Conservation (phyloP, 2,888 invertebrate species). For the Thyatira batis region DNA sequence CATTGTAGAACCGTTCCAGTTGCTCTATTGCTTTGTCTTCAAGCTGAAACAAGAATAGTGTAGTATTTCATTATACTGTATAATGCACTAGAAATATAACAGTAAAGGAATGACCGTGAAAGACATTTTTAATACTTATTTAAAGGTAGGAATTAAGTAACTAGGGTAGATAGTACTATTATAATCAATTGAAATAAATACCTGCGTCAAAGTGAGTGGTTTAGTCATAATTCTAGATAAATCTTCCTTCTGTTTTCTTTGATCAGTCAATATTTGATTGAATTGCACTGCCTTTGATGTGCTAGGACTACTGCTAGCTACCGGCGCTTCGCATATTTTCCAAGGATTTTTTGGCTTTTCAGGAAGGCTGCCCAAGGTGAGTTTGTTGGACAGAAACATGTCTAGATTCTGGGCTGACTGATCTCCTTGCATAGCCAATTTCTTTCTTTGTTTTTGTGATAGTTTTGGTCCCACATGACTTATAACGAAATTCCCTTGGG, state of each 20-base stretch:
- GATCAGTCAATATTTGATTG: constrained; percentile 86
- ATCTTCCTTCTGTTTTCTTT: constrained; percentile 87
- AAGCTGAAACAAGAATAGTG: constrained; percentile 76
- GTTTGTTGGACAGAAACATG: constrained; percentile 50
- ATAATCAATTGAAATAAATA: constrained; percentile 43
- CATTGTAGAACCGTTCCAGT: constrained; percentile 87
- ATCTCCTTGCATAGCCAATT: constrained; percentile 76
- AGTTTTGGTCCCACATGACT: constrained; percentile 79
- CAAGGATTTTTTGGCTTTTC: constrained; percentile 78
- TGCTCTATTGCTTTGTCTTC: constrained; percentile 94
- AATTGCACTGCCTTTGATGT: constrained; percentile 60
- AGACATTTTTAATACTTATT: too few relatives aligned
- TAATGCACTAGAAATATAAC: too few relatives aligned
- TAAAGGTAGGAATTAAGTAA: too few relatives aligned
- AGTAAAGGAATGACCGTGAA: too few relatives aligned
- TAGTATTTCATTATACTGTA: too few relatives aligned
- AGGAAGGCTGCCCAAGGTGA: constrained; percentile 54
- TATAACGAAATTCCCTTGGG: constrained; percentile 63
- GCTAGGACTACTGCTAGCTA: constrained; percentile 67
- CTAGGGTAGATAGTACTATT: too few relatives aligned
- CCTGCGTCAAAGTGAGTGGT: constrained; percentile 89
- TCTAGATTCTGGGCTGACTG: constrained; percentile 50
- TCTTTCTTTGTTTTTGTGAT: constrained; percentile 85
- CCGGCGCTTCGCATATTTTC: constrained; percentile 59
- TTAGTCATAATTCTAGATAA: constrained; percentile 88